These are phyloP conservation scores for Lepus americanus DNA, from an alignment of 2,113 vertebrate species.

Conservation along the genomic window DNA sequence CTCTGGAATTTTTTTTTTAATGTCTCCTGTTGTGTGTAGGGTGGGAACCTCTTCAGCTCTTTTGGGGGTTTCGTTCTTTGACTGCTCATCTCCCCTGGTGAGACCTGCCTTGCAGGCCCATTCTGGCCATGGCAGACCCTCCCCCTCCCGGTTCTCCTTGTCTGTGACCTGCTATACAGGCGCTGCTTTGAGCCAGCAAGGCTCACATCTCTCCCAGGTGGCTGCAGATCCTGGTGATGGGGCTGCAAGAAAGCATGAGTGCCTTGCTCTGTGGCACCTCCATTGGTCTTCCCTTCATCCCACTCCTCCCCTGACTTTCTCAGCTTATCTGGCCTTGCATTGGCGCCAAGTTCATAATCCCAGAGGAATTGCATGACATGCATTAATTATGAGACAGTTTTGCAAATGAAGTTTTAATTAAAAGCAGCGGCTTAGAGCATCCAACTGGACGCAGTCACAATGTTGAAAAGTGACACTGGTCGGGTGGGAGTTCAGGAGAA, in stretches of 20 bases:
- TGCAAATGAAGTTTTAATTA: conserved; percentile 85
- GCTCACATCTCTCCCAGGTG: conserved; percentile 2
- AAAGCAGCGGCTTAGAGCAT: conserved; percentile 78
- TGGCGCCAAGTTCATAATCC: conserved; percentile 76
- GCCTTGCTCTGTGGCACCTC: neutral
- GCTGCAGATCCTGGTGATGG: neutral
- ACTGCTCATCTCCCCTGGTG: neutral
- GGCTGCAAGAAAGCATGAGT: conserved; percentile 26
- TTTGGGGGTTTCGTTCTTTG: conserved; percentile 48
- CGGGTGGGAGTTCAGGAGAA: conserved; percentile 81
- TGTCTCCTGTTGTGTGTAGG: neutral
- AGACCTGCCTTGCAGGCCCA: neutral
- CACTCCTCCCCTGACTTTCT: conserved; percentile 57
- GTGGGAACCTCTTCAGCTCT: conserved; percentile 43
- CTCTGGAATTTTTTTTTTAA: neutral
- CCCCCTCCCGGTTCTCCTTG: conserved; percentile 16
- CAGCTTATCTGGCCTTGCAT: conserved; percentile 51
- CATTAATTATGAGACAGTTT: conserved; percentile 84
- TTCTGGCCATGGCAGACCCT: neutral
- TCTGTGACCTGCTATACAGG: neutral
- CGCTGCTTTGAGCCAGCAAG: neutral
- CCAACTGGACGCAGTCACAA: conserved; percentile 79
- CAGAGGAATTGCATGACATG: conserved; percentile 78
- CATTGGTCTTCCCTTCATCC: conserved; percentile 48
- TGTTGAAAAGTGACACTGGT: conserved; percentile 80